These are phyloP conservation scores for Zygaena filipendulae DNA, from an alignment of 2,888 invertebrate species.

Conservation along the genomic window DNA sequence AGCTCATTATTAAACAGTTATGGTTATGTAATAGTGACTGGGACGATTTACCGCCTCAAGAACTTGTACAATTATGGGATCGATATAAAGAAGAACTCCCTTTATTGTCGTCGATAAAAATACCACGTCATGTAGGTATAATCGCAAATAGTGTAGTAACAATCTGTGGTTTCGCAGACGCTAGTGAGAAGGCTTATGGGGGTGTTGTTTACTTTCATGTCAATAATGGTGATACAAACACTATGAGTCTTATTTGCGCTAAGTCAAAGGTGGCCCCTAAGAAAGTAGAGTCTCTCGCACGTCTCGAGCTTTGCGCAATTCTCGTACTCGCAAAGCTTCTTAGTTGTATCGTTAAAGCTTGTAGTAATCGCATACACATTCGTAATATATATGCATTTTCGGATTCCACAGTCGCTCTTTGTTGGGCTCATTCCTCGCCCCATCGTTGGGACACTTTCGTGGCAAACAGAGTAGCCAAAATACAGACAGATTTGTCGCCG, in stretches of 20 bases:
- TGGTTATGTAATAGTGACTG: neutral
- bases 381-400: neutral
- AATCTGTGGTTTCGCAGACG: too few relatives aligned
- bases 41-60: neutral
- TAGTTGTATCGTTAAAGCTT: neutral
- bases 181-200: conserved; percentile 1
- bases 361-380: neutral
- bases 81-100: neutral
- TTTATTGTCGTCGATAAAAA: neutral
- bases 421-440: conserved; percentile 6
- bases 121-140: neutral
- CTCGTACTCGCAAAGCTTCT: neutral
- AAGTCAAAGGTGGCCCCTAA: conserved; percentile 2
- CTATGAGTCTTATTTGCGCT: neutral
- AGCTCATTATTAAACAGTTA: neutral
- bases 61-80: neutral
- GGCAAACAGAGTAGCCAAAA: conserved; percentile 1
- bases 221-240: neutral
- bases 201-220: conserved; percentile 4
- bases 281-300: neutral
- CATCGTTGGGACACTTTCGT: conserved; percentile 2
- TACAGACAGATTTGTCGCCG: neutral
- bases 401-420: conserved; percentile 2
- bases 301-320: conserved; percentile 1
- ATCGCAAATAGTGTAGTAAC: neutral